Conservation (phyloP, 2,888 invertebrate genomes). For the Idaea dimidiata region DNA sequence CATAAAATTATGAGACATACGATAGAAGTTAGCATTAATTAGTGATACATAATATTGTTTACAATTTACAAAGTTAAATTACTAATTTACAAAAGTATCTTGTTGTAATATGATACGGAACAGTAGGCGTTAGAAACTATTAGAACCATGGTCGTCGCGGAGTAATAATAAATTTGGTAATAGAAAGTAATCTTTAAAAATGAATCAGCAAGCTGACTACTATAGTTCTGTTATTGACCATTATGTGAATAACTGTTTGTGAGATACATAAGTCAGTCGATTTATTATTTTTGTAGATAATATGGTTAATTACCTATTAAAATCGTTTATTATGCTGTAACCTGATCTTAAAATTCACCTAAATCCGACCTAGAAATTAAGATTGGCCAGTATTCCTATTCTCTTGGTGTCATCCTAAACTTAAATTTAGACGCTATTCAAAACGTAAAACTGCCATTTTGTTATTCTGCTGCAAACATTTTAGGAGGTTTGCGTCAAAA, state of each 20-base stretch:
- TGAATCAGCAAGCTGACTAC: background rate
- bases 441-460: too few relatives aligned
- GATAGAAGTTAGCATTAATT: conserved; percentile 12
- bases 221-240: background rate
- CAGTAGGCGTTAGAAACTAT: background rate
- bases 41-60: background rate
- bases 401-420: too few relatives aligned
- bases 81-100: background rate
- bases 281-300: background rate
- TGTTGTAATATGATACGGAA: background rate
- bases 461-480: too few relatives aligned
- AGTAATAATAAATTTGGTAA: background rate
- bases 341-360: too few relatives aligned
- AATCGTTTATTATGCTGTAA: too few relatives aligned
- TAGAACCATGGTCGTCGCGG: background rate
- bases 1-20: background rate
- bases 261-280: background rate
- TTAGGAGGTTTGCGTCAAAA: too few relatives aligned
- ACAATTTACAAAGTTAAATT: background rate
- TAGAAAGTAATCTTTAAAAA: background rate
- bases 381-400: too few relatives aligned
- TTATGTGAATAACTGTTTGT: background rate
- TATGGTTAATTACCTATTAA: too few relatives aligned
- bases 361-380: too few relatives aligned
- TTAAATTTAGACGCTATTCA: too few relatives aligned